Conservation (phyloP, 2,797 vertebrate species). For the Coracias cyanogaster region DNA sequence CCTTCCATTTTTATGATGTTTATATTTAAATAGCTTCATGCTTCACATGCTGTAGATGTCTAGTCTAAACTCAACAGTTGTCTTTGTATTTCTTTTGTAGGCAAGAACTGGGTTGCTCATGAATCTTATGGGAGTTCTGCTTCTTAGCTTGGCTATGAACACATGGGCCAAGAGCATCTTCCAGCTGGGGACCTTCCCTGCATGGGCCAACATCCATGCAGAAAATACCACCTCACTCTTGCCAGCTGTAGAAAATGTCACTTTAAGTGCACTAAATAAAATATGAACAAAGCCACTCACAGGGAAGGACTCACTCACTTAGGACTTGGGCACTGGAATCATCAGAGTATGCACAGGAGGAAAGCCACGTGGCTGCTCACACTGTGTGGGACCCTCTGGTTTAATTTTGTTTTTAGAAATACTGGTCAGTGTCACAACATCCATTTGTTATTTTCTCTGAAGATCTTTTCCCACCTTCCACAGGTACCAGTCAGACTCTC, state of each 20-base stretch:
- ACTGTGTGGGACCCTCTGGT: constrained; percentile 5
- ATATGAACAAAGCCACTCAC: constrained; percentile 70
- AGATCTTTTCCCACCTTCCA: constrained; percentile 13
- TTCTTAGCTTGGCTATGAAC: constrained; percentile 92
- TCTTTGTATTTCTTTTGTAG: constrained; percentile 78
- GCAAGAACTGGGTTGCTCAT: constrained; percentile 93
- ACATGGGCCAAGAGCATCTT: constrained; percentile 95
- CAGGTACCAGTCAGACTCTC: background rate
- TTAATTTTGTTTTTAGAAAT: constrained; percentile 55
- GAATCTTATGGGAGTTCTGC: constrained; percentile 93
- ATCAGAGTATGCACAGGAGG: constrained; percentile 29
- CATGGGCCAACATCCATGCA: constrained; percentile 84
- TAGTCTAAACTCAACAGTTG: constrained; percentile 32
- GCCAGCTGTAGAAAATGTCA: constrained; percentile 65
- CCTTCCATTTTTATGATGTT: constrained; percentile 16
- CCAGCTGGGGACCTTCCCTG: constrained; percentile 86
- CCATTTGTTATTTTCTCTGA: constrained; percentile 3
- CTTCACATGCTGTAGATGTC: constrained; percentile 26
- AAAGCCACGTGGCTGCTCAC: constrained; percentile 28
- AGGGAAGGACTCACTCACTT: constrained; percentile 43
- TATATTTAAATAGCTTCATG: constrained; percentile 24
- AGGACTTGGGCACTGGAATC: constrained; percentile 63
- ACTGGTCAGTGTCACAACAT: constrained; percentile 17
- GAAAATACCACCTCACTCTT: constrained; percentile 77
- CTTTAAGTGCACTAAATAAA: constrained; percentile 76